Conservation (phyloP, 2,888 invertebrate species). For the Phengaris alcon region DNA sequence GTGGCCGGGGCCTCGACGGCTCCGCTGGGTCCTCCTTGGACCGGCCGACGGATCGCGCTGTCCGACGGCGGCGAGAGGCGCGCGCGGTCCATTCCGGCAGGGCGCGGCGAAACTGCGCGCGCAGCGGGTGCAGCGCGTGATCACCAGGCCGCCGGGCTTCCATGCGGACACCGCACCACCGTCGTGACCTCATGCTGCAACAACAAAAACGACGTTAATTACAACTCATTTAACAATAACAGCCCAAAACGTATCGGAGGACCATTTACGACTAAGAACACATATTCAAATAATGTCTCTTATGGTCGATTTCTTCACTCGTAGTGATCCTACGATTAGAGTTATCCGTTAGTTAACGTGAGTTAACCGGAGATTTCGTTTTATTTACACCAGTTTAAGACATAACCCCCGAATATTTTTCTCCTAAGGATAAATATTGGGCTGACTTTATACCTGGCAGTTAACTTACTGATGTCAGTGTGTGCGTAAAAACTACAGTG, state of each 20-base stretch:
- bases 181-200: constrained; percentile 76
- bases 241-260: too few relatives aligned
- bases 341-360: too few relatives aligned
- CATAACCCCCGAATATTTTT: too few relatives aligned
- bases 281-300: too few relatives aligned
- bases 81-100: constrained; percentile 71
- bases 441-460: too few relatives aligned
- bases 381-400: too few relatives aligned
- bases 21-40: constrained; percentile 73
- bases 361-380: too few relatives aligned
- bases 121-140: constrained; percentile 65
- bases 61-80: constrained; percentile 66
- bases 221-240: background rate
- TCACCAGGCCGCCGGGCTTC: constrained; percentile 72
- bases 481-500: too few relatives aligned
- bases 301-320: too few relatives aligned
- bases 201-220: constrained; percentile 34
- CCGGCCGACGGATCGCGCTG: constrained; percentile 62
- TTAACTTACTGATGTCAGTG: too few relatives aligned
- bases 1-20: constrained; percentile 53
- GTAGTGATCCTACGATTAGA: too few relatives aligned
- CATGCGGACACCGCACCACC: constrained; percentile 74
- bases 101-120: constrained; percentile 63
- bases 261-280: background rate
- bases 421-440: too few relatives aligned